A percentile compares a stretch with the other conserved stretches of the same genome.
These are phyloP conservation scores for Venustaconcha ellipsiformis DNA, from an alignment of 1,140 invertebrate species.

Conservation along the genomic window DNA sequence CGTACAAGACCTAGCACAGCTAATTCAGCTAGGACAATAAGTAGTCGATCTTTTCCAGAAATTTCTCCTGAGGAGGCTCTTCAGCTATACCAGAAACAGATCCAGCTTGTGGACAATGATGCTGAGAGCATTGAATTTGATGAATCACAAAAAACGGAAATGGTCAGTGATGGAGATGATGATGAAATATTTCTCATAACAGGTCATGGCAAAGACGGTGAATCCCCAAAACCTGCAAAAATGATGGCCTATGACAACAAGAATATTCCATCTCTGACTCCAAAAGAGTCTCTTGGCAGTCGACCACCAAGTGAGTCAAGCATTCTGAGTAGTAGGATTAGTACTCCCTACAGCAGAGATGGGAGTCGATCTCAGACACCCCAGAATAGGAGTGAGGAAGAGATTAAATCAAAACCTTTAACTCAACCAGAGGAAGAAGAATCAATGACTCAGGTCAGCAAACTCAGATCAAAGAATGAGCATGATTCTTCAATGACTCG, in stretches of 20 bases:
- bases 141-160: conserved; percentile 23
- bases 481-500: conserved; percentile 11
- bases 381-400: neutral
- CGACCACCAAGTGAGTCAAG: no score
- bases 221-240: conserved; percentile 42
- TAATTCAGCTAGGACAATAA: conserved; percentile 55
- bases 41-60: conserved; percentile 58
- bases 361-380: conserved; percentile 31
- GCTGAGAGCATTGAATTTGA: conserved; percentile 26
- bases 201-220: conserved; percentile 29
- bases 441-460: conserved; percentile 2
- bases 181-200: conserved; percentile 55
- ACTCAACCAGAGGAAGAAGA: neutral
- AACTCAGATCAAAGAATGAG: neutral
- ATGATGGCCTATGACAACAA: conserved; percentile 41
- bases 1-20: conserved; percentile 45
- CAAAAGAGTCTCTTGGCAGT: neutral
- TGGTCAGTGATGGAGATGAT: conserved; percentile 33
- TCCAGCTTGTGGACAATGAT: conserved; percentile 23
- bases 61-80: conserved; percentile 58
- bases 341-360: conserved; percentile 26
- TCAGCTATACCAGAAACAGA: conserved; percentile 40
- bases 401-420: no score
- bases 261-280: conserved; percentile 34
- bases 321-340: conserved; percentile 8